Conservation (phyloP, 2,888 invertebrate species). For the Meganola albula region DNA sequence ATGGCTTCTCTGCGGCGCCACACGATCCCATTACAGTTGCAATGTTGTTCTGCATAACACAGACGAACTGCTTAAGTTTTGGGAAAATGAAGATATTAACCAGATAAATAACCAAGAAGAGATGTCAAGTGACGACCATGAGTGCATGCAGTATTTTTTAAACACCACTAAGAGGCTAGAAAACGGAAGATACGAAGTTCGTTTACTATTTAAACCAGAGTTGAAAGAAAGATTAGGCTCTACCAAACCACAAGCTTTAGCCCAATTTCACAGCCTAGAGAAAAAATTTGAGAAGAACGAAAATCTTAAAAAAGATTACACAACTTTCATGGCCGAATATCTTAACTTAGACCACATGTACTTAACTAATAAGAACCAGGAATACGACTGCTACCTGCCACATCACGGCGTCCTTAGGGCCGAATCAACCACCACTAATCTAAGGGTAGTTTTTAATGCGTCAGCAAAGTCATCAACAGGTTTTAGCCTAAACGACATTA, state of each 20-base stretch:
- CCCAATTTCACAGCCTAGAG: constrained; percentile 8
- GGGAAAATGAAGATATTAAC: too few relatives aligned
- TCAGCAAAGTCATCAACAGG: neutral
- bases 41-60: too few relatives aligned
- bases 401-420: neutral
- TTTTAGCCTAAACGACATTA: neutral
- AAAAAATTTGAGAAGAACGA: constrained; percentile 3
- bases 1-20: too few relatives aligned
- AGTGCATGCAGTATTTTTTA: constrained; percentile 8
- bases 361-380: neutral
- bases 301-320: neutral
- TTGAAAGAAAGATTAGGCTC: constrained; percentile 8
- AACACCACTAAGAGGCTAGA: constrained; percentile 3
- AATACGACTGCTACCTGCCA: neutral
- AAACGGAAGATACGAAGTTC: constrained; percentile 13
- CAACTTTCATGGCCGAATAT: neutral
- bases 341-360: neutral
- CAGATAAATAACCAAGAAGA: too few relatives aligned
- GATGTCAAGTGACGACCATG: constrained; percentile 7
- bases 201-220: constrained; percentile 8
- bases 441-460: neutral
- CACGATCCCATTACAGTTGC: too few relatives aligned
- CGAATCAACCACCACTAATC: neutral
- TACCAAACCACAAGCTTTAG: constrained; percentile 6
- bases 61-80: too few relatives aligned